Conservation (phyloP, 2,888 invertebrate genomes). For the Plebejus melissa region DNA sequence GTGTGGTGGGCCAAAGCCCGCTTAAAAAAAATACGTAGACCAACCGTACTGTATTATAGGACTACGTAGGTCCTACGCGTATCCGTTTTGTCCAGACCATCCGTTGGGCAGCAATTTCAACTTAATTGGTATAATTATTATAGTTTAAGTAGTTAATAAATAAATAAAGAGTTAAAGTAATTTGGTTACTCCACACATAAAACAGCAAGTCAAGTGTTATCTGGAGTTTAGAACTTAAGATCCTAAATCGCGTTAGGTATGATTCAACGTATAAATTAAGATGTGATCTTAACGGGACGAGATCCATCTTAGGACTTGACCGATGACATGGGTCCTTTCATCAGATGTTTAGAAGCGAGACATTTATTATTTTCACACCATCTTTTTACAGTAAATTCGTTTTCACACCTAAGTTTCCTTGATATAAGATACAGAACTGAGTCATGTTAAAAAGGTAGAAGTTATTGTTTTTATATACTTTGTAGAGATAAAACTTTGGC, state of each 20-base stretch:
- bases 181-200: too few relatives aligned
- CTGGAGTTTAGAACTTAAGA: not conserved
- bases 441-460: not conserved
- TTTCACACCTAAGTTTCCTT: not conserved
- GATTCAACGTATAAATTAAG: conserved; percentile 19
- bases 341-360: not conserved
- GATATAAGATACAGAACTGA: not conserved
- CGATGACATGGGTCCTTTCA: not conserved
- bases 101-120: too few relatives aligned
- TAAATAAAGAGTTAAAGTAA: too few relatives aligned
- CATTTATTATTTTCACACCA: conserved; percentile 13
- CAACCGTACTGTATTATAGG: too few relatives aligned
- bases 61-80: too few relatives aligned
- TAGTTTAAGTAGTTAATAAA: too few relatives aligned
- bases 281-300: conserved; percentile 17
- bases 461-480: not conserved
- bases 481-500: not conserved
- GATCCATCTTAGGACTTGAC: not conserved
- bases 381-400: not conserved
- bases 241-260: not conserved
- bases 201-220: not conserved
- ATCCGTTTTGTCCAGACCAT: too few relatives aligned
- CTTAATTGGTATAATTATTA: too few relatives aligned
- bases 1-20: too few relatives aligned
- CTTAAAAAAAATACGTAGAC: too few relatives aligned